A percentile compares a stretch with the other conserved stretches of the same genome.
Evolutionary conservation across 2,797 vertebrate genomes (phyloP).

Genomic region (Pitangus sulphuratus): DNA sequence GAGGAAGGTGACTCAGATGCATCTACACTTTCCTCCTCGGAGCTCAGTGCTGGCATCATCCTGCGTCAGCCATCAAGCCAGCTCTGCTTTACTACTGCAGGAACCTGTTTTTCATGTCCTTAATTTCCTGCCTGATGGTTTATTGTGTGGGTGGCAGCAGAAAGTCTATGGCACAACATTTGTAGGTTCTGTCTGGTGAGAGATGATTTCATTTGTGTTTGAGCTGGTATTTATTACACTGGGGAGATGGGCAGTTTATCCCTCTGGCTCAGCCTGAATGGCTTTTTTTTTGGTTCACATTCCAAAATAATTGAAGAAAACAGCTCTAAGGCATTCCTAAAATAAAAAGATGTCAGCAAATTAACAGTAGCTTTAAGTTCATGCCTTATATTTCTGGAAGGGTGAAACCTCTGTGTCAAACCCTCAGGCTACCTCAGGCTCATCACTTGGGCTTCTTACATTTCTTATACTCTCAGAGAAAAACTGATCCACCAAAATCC

Average conservation of each 20-base stretch:
- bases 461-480: background rate
- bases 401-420: background rate
- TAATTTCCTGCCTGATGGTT: background rate
- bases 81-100: background rate
- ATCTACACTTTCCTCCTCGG: background rate
- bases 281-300: background rate
- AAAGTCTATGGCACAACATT: background rate
- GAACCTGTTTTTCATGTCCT: background rate
- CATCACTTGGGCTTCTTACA: background rate
- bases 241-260: background rate
- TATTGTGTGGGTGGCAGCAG: background rate
- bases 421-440: background rate
- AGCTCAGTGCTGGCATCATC: background rate
- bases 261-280: background rate
- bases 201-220: background rate
- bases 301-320: background rate
- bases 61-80: background rate
- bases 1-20: constrained; percentile 41
- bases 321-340: background rate
- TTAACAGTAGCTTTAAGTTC: background rate
- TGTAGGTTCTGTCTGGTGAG: background rate
- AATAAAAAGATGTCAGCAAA: background rate
- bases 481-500: background rate
- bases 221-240: background rate
- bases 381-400: background rate